These are phyloP conservation scores for Silurus glanis DNA, from an alignment of 2,113 vertebrate genomes.

Conservation along the genomic window DNA sequence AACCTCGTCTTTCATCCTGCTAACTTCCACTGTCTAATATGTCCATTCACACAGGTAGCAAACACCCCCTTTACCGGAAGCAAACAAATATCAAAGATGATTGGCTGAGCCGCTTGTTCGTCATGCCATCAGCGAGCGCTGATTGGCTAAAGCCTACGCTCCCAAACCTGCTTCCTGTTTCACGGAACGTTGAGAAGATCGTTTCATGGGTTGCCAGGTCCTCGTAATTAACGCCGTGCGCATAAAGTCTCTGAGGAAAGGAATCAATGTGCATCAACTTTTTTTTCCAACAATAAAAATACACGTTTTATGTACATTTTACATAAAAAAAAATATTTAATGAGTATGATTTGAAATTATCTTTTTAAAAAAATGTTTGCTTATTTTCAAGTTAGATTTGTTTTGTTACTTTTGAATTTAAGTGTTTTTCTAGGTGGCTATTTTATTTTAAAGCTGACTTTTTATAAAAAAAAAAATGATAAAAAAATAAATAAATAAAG, in stretches of 20 bases:
- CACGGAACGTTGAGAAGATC: not conserved
- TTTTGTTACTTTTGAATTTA: no score
- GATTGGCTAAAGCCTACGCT: slow-evolving; percentile 24
- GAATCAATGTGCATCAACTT: not conserved
- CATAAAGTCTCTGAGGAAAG: not conserved
- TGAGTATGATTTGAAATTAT: no score
- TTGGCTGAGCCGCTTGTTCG: slow-evolving; percentile 42
- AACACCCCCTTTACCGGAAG: slow-evolving; percentile 59
- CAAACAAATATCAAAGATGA: not conserved
- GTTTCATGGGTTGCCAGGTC: not conserved
- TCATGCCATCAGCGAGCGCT: slow-evolving; percentile 7
- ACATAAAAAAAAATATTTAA: no score
- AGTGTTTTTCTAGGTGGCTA: not conserved
- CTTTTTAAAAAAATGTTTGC: no score
- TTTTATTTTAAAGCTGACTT: not conserved
- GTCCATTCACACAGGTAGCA: slow-evolving; percentile 64
- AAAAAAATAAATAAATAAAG: no score
- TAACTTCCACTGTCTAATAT: slow-evolving; percentile 59
- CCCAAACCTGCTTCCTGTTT: not conserved
- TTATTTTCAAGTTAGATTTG: no score
- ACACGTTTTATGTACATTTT: no score
- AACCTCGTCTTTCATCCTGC: slow-evolving; percentile 50
- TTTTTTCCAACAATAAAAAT: not conserved
- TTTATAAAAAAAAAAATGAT: not conserved
- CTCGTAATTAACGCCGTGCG: no score